Evolutionary conservation across 2,113 vertebrate genomes (phyloP), one percentile per base, ranked within the genome.

Genomic region (Lates calcarifer): DNA sequence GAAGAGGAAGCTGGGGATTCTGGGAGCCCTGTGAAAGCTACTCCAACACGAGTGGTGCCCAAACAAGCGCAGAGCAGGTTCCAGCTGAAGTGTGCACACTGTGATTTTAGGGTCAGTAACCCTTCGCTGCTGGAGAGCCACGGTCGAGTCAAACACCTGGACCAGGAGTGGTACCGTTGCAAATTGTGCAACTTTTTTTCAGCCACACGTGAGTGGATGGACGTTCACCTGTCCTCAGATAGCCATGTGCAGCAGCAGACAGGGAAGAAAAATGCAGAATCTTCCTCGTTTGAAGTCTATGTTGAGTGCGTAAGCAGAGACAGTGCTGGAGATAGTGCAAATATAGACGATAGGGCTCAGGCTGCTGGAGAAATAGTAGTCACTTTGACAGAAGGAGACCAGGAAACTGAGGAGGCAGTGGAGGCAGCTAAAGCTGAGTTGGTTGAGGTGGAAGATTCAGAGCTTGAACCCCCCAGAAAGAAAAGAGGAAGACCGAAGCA

Each of bases 151-250:
- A 94, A 96, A 47, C 97, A 98, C 67, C 94, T 95, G 1, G 94
- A 95, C 20, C 95, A 95, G 63, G 94, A 96, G 87, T 96, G 97
- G 92, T 97, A 96, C 77, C 96, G 96, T 47, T 98, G 98, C 88
- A 97, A 96, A 91, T 92, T 96, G 0, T 99, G 98, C 37, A 95
- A 96, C 85, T 95, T 98, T 51, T 96, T 96, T 81, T 96, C 96
- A 0, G 90, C 97, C 85, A 97, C 97, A 65, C 94, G 94, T 45
- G 95, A 97, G 81, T 97, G 96, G 75, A 99, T 99, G 98, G 95
- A 97, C 45, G 90, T 93, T 15, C 98, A 99, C 85, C 95, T 98
- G 79, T 95, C 94, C 68, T 96, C 97, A 67, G 96, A 96, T 49
- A 95, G 94, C 56, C 98, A 99, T 92, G 93, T 95, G 87, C 94